Conservation (phyloP, 2,113 vertebrate species). For the Thryonomys swinderianus region DNA sequence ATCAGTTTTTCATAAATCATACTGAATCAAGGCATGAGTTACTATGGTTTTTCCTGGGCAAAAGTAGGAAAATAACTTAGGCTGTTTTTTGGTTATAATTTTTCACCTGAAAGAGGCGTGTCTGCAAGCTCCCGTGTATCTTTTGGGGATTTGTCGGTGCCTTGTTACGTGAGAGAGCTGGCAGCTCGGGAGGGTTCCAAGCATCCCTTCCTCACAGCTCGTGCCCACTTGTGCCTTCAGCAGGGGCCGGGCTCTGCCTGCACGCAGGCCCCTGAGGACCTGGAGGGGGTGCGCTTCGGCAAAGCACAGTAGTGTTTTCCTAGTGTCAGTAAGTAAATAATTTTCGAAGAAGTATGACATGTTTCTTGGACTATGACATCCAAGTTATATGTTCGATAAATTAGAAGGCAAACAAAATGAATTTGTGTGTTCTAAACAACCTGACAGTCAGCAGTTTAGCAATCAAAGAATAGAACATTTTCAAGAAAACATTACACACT, state of each 20-base stretch:
- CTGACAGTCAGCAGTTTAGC: not conserved
- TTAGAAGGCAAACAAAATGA: constrained; percentile 2
- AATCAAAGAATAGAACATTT: not conserved
- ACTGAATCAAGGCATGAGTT: not conserved
- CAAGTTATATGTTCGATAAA: not conserved
- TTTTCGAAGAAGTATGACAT: not conserved
- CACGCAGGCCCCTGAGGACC: too few relatives aligned
- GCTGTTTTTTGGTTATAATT: not conserved
- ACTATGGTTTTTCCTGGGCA: not conserved
- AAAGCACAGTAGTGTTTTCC: not conserved
- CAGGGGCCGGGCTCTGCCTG: not conserved
- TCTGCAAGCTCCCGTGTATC: not conserved
- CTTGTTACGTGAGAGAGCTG: not conserved
- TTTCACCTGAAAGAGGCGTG: not conserved
- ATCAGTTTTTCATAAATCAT: constrained; percentile 35
- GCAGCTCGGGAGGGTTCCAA: not conserved
- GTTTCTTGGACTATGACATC: not conserved
- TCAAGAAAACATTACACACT: not conserved
- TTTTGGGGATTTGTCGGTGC: not conserved
- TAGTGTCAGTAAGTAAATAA: not conserved
- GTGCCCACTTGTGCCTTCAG: not conserved
- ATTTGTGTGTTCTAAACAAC: not conserved
- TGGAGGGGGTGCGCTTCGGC: not conserved
- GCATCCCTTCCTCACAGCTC: not conserved
- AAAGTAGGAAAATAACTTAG: not conserved